These are phyloP conservation scores for Melanogrammus aeglefinus DNA, from an alignment of 2,797 vertebrate species.

Conservation along the genomic window DNA sequence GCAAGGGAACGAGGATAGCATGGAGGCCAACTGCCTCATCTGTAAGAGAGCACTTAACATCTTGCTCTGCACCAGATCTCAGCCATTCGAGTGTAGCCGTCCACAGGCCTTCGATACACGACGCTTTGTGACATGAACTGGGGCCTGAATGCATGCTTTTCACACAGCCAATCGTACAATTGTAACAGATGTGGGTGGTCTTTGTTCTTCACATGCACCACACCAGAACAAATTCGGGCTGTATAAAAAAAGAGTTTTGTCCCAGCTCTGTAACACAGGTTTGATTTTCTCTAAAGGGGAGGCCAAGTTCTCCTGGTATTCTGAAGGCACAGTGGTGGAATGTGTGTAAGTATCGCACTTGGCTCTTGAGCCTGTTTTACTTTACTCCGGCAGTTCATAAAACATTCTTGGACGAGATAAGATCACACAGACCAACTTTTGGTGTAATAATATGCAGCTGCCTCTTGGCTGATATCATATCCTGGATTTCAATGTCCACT, in stretches of 20 bases:
- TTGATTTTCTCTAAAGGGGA: neutral
- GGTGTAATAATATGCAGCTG: slow-evolving; percentile 76
- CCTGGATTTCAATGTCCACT: slow-evolving; percentile 61
- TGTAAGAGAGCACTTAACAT: neutral
- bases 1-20: neutral
- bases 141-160: neutral
- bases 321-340: slow-evolving; percentile 14
- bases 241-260: neutral
- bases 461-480: slow-evolving; percentile 69
- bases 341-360: slow-evolving; percentile 40
- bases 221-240: neutral
- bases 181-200: neutral
- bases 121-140: neutral
- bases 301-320: neutral
- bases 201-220: neutral
- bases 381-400: slow-evolving; percentile 56
- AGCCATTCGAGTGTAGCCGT: too few relatives aligned
- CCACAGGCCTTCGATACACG: neutral
- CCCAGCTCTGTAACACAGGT: neutral
- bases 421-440: slow-evolving; percentile 68
- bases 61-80: slow-evolving; percentile 3
- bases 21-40: neutral
- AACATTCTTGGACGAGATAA: slow-evolving; percentile 71
- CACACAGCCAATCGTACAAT: neutral
- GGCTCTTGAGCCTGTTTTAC: slow-evolving; percentile 59